Evolutionary conservation across 2,888 invertebrate genomes (phyloP), one percentile per base, ranked within the genome.

Genomic region (Dorcus parallelipipedus): DNA sequence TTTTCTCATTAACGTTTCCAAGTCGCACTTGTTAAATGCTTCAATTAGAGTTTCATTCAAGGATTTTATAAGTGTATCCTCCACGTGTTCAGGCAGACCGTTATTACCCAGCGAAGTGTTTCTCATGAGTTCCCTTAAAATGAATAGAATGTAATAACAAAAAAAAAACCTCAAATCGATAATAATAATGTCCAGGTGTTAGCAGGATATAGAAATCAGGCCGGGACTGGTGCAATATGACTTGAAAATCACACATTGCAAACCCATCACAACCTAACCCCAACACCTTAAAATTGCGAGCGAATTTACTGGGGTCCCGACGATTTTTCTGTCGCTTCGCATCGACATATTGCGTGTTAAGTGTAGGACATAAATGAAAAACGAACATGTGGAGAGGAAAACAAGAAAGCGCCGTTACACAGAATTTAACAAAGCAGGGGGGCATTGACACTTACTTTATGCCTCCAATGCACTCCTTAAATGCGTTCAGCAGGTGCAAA

Each of bases 141-240:
- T 33, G 7, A 33, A 33, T 33, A 33, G 20, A 20, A 33, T 7
- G 26, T 6, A 7, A 33, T 33, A 33, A 33, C 26, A 33, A 33
- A 6, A 33, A 33, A 6, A 33, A 33, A 33, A 33, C 26, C 20
- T 33, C 6, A 7, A 6, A 33, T 33, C 7, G 3, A 6, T 33
- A 33, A 33, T 1, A 33, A 3, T 5, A 33, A 33, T 6, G 26
- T 1, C 26, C 26, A 33, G 26, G 26, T 33, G 26, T 33, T 33
- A 33, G 7, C 26, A 33, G 26, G 26, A 33, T 33, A 33, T 52
- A 41, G 70, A 70, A 73, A 74, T 78, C 78, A 79, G 79, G 79
- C 80, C 79, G 80, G 79, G 80, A 80, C 79, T 71, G 76, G 79
- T 79, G 80, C 79, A 80, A 79, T 79, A 73, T 79, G 79, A 79